These are phyloP conservation scores for Anableps anableps DNA, from an alignment of 2,797 vertebrate genomes.

Conservation along the genomic window DNA sequence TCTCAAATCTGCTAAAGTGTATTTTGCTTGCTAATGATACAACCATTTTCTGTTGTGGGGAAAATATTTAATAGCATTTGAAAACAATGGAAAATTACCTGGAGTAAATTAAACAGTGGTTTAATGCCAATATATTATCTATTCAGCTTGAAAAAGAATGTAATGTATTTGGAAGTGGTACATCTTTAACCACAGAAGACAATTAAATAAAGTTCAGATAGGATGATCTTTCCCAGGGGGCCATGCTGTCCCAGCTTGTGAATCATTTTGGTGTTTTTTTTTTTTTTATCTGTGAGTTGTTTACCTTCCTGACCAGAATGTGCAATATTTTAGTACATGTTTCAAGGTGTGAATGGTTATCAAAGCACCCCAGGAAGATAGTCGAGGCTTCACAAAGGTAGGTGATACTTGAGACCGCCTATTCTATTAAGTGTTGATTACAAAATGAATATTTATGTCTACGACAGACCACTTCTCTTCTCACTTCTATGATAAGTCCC, in stretches of 20 bases:
- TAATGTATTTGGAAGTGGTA: not conserved
- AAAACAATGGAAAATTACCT: not conserved
- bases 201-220: not conserved
- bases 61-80: not conserved
- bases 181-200: not conserved
- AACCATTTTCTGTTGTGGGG: no score
- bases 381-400: not conserved
- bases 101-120: not conserved
- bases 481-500: slow-evolving; percentile 50
- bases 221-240: not conserved
- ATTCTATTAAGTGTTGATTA: no score
- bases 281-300: not conserved
- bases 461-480: no score
- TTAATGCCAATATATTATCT: not conserved
- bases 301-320: not conserved
- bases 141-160: not conserved
- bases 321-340: not conserved
- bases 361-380: not conserved
- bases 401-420: no score
- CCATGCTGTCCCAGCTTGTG: not conserved
- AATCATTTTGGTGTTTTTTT: not conserved
- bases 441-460: no score
- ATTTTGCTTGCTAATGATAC: not conserved
- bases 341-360: not conserved
- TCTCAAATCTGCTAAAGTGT: not conserved